These are phyloP conservation scores for Aplysina aerophoba DNA, from an alignment of 37 sponge, comb jelly and placozoan genomes.

Conservation along the genomic window DNA sequence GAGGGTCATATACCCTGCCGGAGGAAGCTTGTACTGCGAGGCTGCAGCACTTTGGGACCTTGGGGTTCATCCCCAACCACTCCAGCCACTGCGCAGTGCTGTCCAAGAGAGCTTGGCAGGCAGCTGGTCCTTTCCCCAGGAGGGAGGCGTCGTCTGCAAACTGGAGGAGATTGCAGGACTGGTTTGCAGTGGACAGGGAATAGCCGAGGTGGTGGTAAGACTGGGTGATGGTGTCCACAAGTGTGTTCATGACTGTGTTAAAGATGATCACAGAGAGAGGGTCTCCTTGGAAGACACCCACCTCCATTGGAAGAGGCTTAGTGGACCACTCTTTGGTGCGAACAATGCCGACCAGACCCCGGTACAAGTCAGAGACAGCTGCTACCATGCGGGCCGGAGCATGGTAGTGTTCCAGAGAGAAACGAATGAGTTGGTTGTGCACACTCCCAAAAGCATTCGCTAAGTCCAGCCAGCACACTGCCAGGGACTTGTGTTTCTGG, in stretches of 20 bases:
- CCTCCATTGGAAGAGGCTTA: neutral
- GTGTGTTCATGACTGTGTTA: conserved; percentile 34
- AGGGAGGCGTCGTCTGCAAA: no score
- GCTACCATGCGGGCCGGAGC: neutral
- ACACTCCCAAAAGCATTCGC: conserved; percentile 45
- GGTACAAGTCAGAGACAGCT: neutral
- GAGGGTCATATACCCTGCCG: no score
- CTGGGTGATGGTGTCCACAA: neutral
- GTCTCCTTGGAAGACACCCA: conserved; percentile 42
- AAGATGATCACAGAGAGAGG: conserved; percentile 42
- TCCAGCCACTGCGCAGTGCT: no score
- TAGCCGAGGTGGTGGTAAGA: neutral
- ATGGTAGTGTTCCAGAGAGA: conserved; percentile 31
- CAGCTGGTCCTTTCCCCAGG: no score
- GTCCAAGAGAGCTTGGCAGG: no score
- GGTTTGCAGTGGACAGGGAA: neutral
- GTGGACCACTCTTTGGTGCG: neutral
- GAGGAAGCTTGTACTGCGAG: no score
- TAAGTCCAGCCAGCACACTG: conserved; percentile 35
- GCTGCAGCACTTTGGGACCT: no score
- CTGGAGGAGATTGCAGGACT: no score
- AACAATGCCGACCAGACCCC: neutral
- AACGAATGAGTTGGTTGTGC: conserved; percentile 13
- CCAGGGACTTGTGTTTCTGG: neutral
- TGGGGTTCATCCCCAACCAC: no score